Evolutionary conservation across 2,113 vertebrate genomes (phyloP).

Genomic region (Oxyruncus cristatus): DNA sequence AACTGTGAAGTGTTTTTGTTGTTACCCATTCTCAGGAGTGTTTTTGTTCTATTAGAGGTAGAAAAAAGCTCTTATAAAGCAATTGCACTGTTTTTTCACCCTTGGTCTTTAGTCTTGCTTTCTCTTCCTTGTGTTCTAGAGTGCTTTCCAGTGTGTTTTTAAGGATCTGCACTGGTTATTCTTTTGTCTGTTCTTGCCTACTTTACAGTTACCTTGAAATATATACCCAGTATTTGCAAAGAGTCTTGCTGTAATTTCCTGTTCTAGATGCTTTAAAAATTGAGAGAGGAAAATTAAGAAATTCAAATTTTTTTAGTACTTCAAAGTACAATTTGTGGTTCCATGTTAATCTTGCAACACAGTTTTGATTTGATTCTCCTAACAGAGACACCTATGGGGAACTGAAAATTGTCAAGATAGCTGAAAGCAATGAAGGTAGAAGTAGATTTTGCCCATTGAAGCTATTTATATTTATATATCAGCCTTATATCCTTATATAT

Average conservation of each 20-base stretch:
- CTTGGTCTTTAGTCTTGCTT: background rate
- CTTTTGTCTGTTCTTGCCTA: background rate
- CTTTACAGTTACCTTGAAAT: background rate
- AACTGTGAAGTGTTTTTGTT: background rate
- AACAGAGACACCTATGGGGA: background rate
- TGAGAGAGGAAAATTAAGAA: background rate
- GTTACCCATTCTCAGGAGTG: background rate
- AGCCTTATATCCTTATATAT: background rate
- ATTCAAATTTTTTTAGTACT: background rate
- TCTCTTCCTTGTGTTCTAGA: background rate
- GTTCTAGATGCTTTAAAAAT: background rate
- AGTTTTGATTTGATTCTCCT: background rate
- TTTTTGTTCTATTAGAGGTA: background rate
- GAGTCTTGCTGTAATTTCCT: background rate
- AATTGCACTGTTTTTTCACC: background rate
- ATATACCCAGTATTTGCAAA: background rate
- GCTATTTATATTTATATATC: background rate
- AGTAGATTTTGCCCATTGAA: background rate
- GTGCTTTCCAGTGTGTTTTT: background rate
- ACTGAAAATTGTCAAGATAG: background rate
- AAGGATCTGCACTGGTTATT: background rate
- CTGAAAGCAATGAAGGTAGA: background rate
- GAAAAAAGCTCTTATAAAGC: background rate
- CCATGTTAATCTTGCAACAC: background rate
- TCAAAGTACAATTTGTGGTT: background rate